Evolutionary conservation across 2,888 invertebrate species (phyloP), one percentile per base, ranked within the genome.

Genomic region (Halocaridina rubra): DNA sequence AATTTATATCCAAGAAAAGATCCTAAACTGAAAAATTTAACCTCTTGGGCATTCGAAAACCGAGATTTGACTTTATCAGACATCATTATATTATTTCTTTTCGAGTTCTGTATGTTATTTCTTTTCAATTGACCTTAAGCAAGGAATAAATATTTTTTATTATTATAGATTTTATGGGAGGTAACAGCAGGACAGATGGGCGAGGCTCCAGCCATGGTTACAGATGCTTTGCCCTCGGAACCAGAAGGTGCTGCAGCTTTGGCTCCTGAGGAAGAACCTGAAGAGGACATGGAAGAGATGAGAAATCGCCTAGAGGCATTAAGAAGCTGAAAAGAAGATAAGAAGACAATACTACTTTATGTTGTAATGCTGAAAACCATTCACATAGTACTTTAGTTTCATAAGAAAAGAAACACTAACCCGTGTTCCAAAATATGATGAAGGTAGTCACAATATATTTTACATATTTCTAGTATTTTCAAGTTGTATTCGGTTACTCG

Each of bases 171-270:
- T 4, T 91, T 97, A 5, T 97, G 96, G 95, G 97, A 97, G 92
- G 92, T 97, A 10, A 97, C 97, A 0, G 95, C 96, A 89, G 97
- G 98, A 85, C 96, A 96, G 91, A 92, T 98, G 81, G 98, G 98
- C 33, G 96, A 96, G 90, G 98, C 98, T 0, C 98, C 98, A 0
- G 93, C 94, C 39, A 92, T 92, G 33, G 92, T 92, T 2, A 91
- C 91, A 4, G 93, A 93, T 88, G 91, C 92, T 1, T 89, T 93
- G 61, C 92, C 92, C n/a, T 92, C 92, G 0, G 92, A 93, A 0
- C 93, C 93, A 0, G 93, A 93, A 0, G 93, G 93, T 24, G 93
- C 92, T 0, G 91, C 92, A 1, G 89, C 92, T 27, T 92, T 92
- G 5, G 22, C 69, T 16, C 80, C 79, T 10, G 74, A 76, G 16